These are phyloP conservation scores for Zaprionus bogoriensis DNA, from an alignment of 2,888 invertebrate genomes.

Conservation along the genomic window DNA sequence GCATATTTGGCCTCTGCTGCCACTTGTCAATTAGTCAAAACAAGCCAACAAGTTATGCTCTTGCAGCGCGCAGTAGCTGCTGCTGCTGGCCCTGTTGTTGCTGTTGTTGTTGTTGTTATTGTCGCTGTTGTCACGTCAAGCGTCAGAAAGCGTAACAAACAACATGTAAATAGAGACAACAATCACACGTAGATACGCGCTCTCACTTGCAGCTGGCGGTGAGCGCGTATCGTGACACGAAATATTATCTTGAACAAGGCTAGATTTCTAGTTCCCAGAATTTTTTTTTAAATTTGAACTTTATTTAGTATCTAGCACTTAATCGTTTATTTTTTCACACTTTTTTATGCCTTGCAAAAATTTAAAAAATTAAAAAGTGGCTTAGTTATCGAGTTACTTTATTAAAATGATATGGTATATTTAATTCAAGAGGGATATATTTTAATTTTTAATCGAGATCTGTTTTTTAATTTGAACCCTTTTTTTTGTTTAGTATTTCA, in stretches of 20 bases:
- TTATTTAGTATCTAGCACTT: not conserved
- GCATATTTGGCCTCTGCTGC: not conserved
- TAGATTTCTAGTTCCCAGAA: no score
- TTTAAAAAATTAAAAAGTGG: no score
- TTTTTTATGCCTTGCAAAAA: no score
- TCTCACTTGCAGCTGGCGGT: not conserved
- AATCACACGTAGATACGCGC: conserved; percentile 16
- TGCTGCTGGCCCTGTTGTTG: conserved; percentile 6
- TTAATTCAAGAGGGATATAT: no score
- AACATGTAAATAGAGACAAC: conserved; percentile 62
- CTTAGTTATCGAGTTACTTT: no score
- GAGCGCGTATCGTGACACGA: conserved; percentile 1
- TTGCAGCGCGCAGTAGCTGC: conserved; percentile 16
- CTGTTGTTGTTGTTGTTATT: conserved; percentile 4
- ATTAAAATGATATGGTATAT: no score
- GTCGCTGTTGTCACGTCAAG: conserved; percentile 43
- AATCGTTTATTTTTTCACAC: no score
- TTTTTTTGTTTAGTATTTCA: not conserved
- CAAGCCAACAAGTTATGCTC: conserved; percentile 61
- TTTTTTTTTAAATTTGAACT: not conserved
- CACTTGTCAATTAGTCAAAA: conserved; percentile 67
- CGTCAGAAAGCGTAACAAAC: conserved; percentile 48
- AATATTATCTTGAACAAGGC: not conserved
- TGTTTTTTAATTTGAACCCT: not conserved
- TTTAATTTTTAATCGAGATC: not conserved